phyloP scores from a whole-genome alignment of 2,113 vertebrate genomes.

The Cheirogaleus medius region DNA sequence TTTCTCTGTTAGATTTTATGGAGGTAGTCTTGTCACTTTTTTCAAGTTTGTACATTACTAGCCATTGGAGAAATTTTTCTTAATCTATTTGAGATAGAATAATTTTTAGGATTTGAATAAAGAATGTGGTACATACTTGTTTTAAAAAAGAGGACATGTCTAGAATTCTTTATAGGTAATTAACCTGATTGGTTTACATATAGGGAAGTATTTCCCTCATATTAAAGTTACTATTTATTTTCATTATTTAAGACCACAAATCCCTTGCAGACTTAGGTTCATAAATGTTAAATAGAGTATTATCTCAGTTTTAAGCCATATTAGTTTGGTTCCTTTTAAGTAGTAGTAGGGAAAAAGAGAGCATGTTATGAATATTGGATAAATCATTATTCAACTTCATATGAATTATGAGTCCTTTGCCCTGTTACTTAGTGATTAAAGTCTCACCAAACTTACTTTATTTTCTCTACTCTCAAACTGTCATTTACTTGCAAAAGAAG shows the following conservation, averaged over 20 bases:
- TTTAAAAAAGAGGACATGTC: neutral
- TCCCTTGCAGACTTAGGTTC: neutral
- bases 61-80: neutral
- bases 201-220: neutral
- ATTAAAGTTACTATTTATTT: conserved; percentile 26
- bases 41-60: neutral
- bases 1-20: neutral
- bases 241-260: conserved; percentile 29
- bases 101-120: conserved; percentile 34
- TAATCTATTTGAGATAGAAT: neutral
- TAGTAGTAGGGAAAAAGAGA: neutral
- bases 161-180: conserved; percentile 14
- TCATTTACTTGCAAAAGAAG: neutral
- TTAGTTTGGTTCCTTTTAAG: conserved; percentile 6
- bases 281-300: neutral
- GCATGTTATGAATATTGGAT: neutral
- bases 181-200: neutral
- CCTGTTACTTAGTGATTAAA: neutral
- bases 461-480: conserved; percentile 31
- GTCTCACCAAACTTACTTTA: conserved; percentile 16
- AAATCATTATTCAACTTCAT: conserved; percentile 23
- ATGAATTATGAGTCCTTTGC: neutral
- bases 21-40: neutral
- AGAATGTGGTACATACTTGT: neutral
- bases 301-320: conserved; percentile 12